Evolutionary conservation across 2,797 vertebrate species (phyloP), one percentile per base, ranked within the genome.

Genomic region (Urophycis tenuis): DNA sequence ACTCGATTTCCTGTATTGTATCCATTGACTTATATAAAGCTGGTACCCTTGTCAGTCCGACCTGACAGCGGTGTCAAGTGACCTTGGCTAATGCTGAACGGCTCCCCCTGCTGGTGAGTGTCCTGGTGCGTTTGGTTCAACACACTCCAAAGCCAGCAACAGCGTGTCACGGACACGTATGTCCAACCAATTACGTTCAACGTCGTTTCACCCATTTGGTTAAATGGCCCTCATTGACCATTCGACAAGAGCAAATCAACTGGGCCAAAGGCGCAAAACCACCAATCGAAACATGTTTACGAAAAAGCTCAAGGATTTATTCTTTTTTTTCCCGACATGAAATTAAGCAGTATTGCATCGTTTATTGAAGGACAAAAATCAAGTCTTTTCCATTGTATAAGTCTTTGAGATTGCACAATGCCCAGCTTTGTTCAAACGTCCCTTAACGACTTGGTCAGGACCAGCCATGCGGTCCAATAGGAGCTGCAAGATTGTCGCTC

Each of bases 391-490:
- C 75, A 81, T 73, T 78, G 75, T 78, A 74, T 83, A 34, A 75
- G 71, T 35, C 72, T 64, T 81, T 49, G 79, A 80, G 83, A 92
- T 90, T 91, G 90, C 91, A 92, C 90, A 77, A 79, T 39, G 82
- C 89, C 85, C 90, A 86, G 79, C 49, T 81, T 73, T 71, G 80
- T 70, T 73, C 49, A 77, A 32, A 76, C 60, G 9, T 72, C 30
- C 79, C 36, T 2, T 30, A 53, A 34, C 14, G 9, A 31, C 78
- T 19, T 78, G 81, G 74, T 82, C 83, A 29, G 60, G 85, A 79
- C 29, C 1, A 3, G 72, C 32, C 64, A 76, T 30, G 78, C 36
- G 29, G 36, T 73, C 36, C 72, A 39, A 73, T 29, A 25, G 25
- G 34, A 73, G 72, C 3, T 73, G 33, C 72, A 8, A 73, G 34